phyloP scores from a whole-genome alignment of 2,113 vertebrate genomes.

The Aphyosemion australe region DNA sequence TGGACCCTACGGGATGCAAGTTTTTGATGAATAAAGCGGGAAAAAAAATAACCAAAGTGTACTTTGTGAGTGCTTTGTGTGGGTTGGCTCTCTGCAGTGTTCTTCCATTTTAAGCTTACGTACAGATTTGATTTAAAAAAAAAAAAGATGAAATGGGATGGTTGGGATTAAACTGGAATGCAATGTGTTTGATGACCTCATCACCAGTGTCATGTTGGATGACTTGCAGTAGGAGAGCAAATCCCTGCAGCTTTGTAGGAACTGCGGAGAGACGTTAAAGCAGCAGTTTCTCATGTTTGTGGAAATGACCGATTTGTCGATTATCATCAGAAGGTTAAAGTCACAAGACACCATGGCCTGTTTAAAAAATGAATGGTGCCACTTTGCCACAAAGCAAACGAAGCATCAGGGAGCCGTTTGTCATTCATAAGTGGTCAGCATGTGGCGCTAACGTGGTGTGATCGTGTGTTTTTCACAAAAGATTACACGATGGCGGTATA shows the following conservation, averaged over 20 bases:
- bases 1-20: background rate
- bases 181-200: background rate
- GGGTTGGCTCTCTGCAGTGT: background rate
- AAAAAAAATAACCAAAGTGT: background rate
- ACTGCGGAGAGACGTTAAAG: background rate
- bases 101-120: background rate
- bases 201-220: background rate
- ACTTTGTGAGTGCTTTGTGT: background rate
- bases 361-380: no score
- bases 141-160: background rate
- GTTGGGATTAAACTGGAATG: background rate
- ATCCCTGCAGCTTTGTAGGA: background rate
- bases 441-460: no score
- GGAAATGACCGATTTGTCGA: background rate
- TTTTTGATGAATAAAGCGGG: slow-evolving; percentile 5
- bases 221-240: background rate
- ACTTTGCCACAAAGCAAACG: no score
- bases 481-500: no score
- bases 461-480: no score
- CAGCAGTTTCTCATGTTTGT: background rate
- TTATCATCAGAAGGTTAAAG: background rate
- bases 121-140: background rate
- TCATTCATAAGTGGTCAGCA: no score
- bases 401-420: no score
- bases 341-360: background rate